These are phyloP conservation scores for Thymelicus acteon DNA, from an alignment of 2,888 invertebrate genomes.

Conservation along the genomic window DNA sequence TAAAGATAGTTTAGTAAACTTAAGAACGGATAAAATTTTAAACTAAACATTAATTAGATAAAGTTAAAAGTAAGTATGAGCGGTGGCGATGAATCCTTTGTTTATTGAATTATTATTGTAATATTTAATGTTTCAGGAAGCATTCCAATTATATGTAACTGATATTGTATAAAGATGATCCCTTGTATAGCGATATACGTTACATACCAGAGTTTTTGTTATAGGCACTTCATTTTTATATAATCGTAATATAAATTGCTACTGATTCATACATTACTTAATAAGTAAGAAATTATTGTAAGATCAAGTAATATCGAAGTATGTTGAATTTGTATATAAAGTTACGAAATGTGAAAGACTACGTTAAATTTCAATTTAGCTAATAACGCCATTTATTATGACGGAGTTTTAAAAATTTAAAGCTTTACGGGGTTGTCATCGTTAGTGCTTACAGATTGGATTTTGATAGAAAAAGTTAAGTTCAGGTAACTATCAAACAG, in stretches of 20 bases:
- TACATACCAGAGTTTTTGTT: conserved; percentile 8
- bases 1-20: conserved; percentile 55
- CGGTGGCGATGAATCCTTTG: conserved; percentile 19
- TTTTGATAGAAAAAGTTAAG: neutral
- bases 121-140: conserved; percentile 10
- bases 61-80: conserved; percentile 19
- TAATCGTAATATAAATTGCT: conserved; percentile 8
- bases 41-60: conserved; percentile 32
- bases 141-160: conserved; percentile 11
- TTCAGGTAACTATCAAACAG: too few relatives aligned
- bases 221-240: conserved; percentile 9
- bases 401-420: neutral
- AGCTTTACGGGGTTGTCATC: conserved; percentile 21
- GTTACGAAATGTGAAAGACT: conserved; percentile 65
- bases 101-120: conserved; percentile 29
- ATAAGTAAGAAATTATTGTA: conserved; percentile 12
- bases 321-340: conserved; percentile 69
- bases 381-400: conserved; percentile 37
- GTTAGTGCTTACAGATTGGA: neutral
- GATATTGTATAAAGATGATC: conserved; percentile 20
- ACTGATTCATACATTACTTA: conserved; percentile 5
- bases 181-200: conserved; percentile 6
- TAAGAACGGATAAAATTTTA: conserved; percentile 33
- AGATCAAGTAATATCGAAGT: conserved; percentile 15
- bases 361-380: conserved; percentile 46